Percentiles rank a stretch among this genome's conserved stretches.
These are phyloP conservation scores for Fistularia tabacaria DNA, from an alignment of 2,797 vertebrate genomes.

Conservation along the genomic window DNA sequence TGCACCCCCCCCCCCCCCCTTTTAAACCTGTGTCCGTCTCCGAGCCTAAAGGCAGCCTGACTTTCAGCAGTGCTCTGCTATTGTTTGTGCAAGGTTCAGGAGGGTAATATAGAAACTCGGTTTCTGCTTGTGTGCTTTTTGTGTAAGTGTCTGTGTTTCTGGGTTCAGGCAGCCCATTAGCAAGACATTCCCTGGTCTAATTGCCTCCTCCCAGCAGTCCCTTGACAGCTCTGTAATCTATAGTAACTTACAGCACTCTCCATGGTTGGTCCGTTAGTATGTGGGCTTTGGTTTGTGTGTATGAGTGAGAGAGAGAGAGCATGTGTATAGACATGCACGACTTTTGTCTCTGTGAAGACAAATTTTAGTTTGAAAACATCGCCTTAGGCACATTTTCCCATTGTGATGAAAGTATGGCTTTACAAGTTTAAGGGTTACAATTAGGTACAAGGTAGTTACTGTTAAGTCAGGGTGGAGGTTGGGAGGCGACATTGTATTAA, in stretches of 20 bases:
- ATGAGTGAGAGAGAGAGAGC: no score
- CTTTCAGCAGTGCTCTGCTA: slow-evolving; percentile 19
- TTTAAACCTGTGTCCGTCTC: slow-evolving; percentile 22
- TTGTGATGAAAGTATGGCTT: no score
- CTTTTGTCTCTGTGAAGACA: no score
- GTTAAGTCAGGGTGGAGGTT: no score
- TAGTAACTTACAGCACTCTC: slow-evolving; percentile 44
- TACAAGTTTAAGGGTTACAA: no score
- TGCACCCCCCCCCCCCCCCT: slow-evolving; percentile 1
- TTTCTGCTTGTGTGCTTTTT: slow-evolving; percentile 18
- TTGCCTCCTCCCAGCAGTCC: slow-evolving; percentile 52
- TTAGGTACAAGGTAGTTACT: no score
- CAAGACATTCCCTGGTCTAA: slow-evolving; percentile 56
- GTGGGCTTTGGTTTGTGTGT: not conserved
- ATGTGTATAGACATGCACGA: no score
- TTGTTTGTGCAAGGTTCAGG: slow-evolving; percentile 38
- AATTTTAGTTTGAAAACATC: no score
- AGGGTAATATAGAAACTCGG: slow-evolving; percentile 19
- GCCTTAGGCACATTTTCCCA: no score
- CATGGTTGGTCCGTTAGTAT: slow-evolving; percentile 12
- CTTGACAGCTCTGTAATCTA: slow-evolving; percentile 67
- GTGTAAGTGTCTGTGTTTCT: slow-evolving; percentile 22
- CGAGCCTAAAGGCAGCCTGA: slow-evolving; percentile 13
- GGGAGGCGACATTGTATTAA: no score
- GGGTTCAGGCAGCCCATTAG: slow-evolving; percentile 61